Base-by-base conservation (phyloP, 2,797 vertebrate species). In the Eremophila alpestris region DNA sequence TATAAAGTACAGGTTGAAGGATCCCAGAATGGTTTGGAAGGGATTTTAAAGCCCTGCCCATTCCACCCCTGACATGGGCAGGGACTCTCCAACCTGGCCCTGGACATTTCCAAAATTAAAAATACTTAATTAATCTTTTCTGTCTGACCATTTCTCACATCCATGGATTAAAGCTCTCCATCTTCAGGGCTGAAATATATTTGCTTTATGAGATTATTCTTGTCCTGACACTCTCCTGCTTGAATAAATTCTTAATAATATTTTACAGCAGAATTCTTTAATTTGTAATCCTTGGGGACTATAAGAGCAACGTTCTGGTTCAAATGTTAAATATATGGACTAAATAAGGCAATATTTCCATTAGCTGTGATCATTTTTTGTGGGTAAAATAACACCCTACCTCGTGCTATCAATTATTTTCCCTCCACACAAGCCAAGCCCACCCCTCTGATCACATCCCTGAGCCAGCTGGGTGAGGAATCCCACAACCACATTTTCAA, bases 161-260 rank as follows among this genome's bases (percentile, higher is more conserved):
- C 46, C 10, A 29, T 16, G 9, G 51, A 32, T 58, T 24, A 30
- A 58, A 48, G 22, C 46, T 36, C 19, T 2, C 0, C 1, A 15
- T 16, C 23, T 38, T 9, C 7, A 0, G 8, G 16, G 51, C 23
- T 29, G n/a, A 49, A 46, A 45, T 7, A 1, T 1, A 29, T 23
- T 70, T n/a, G 21, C 27, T 62, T 55, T 30, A 17, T 3, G 27
- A 46, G 56, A 24, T 88, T 65, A 23, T 51, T 64, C 52, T 38
- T 65, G 13, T 26, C 46, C 52, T 29, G 40, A n/a, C 2, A 1
- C 5, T 41, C 48, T 48, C 11, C 18, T 16, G 40, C 63, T 82
- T 74, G 48, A 69, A n/a, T 40, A 63, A 52, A 41, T 64, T 17
- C 24, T 51, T 26, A 16, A 22, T 10, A 13, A 8, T 52, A 74